phyloP scores from a whole-genome alignment of 2,888 invertebrate genomes.

The Ornithoptera alexandrae region DNA sequence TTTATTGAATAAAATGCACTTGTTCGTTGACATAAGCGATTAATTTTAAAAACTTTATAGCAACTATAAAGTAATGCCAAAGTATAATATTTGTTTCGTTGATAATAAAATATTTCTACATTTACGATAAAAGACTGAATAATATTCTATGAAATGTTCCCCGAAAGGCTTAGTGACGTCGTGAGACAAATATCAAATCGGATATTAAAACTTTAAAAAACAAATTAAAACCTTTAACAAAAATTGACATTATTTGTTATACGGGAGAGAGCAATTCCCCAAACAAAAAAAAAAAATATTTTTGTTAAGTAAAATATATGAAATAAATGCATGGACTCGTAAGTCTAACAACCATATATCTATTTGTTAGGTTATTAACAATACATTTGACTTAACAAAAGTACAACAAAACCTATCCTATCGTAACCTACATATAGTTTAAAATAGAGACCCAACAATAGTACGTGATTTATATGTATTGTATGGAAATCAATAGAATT shows the following conservation, averaged over 20 bases:
- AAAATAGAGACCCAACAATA: constrained; percentile 18
- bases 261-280: too few relatives aligned
- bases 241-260: background rate
- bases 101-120: too few relatives aligned
- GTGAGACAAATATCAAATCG: too few relatives aligned
- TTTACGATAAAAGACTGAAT: too few relatives aligned
- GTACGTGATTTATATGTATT: constrained; percentile 20
- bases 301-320: background rate
- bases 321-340: background rate
- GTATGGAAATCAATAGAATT: constrained; percentile 21
- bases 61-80: background rate
- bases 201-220: too few relatives aligned
- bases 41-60: background rate
- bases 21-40: background rate
- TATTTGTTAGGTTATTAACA: constrained; percentile 4
- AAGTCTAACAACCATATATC: background rate
- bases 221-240: background rate
- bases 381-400: background rate
- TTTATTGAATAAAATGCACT: constrained; percentile 20
- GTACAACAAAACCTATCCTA: constrained; percentile 13
- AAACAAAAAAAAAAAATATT: background rate
- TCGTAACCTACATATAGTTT: background rate
- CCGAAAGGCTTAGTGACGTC: too few relatives aligned
- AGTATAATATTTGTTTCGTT: too few relatives aligned
- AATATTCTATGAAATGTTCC: too few relatives aligned